Conservation (phyloP, 1,140 invertebrate genomes). For the Prorops nasuta region DNA sequence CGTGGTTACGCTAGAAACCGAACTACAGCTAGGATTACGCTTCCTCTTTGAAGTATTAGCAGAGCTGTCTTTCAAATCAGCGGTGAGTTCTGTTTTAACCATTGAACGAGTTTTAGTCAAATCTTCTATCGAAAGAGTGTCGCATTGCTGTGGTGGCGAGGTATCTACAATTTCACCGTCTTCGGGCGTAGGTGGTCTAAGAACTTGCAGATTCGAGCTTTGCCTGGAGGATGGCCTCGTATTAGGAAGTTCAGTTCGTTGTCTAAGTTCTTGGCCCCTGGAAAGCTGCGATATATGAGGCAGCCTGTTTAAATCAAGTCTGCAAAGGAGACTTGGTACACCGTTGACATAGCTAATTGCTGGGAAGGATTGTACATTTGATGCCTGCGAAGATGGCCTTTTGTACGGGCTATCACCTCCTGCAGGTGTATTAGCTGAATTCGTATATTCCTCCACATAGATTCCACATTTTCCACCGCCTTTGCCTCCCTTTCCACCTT, state of each 20-base stretch:
- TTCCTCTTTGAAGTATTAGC: constrained; percentile 47
- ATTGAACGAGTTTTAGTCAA: constrained; percentile 12
- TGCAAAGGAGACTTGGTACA: constrained; percentile 47
- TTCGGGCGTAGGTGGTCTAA: constrained; percentile 38
- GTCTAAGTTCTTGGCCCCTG: constrained; percentile 54
- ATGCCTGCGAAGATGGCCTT: constrained; percentile 40
- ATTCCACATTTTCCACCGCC: constrained; percentile 60
- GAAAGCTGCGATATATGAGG: constrained; percentile 39
- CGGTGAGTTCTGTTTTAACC: constrained; percentile 21
- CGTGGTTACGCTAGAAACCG: constrained; percentile 49
- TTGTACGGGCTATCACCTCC: constrained; percentile 53
- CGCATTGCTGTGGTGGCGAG: constrained; percentile 23
- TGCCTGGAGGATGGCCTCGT: constrained; percentile 57
- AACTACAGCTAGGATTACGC: constrained; percentile 57
- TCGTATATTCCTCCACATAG: constrained; percentile 50
- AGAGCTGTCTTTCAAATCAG: constrained; percentile 20
- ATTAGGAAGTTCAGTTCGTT: constrained; percentile 56
- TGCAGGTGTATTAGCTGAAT: constrained; percentile 43
- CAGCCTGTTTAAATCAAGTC: constrained; percentile 47
- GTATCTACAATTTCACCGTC: constrained; percentile 45
- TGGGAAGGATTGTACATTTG: constrained; percentile 24
- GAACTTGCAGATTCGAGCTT: constrained; percentile 34
- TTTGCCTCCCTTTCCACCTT: constrained; percentile 61
- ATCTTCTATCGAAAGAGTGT: constrained; percentile 9
- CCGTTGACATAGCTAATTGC: constrained; percentile 39